Evolutionary conservation across 2,888 invertebrate species (phyloP), one percentile per base, ranked within the genome.

Genomic region (Drosophila limbata): DNA sequence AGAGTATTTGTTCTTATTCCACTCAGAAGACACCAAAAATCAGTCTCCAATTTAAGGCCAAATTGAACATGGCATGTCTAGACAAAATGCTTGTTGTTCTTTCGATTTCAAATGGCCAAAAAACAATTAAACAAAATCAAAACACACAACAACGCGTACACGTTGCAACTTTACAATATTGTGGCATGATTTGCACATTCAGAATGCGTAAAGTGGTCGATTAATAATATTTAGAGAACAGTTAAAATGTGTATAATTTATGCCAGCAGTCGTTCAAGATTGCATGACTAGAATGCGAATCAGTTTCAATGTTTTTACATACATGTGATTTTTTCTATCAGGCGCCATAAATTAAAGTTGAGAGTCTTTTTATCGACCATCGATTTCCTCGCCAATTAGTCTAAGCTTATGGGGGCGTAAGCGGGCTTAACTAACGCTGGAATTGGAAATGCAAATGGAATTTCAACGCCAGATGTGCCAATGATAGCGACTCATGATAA

Each of bases 341-440:
- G 78, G 53, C 75, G 75, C 78, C 75, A 69, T 52, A 64, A 78
- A 75, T 78, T 68, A 52, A 57, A 63, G 31, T 42, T 31, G 53
- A 64, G 52, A 50, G 81, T 48, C 56, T 37, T 55, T 53, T 62
- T 62, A 62, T 62, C 37, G 55, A 47, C 71, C 52, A 42, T 60
- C 69, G 65, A 87, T 88, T 88, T 79, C 51, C 77, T 82, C 67
- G 86, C 61, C 84, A 84, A 84, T 84, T 84, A 84, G 84, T 88
- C 81, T 83, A 77, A 80, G 84, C 84, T 85, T 80, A 71, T 83
- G 74, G 51, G 53, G 69, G 66, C 65, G 69, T 65, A 69, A 55
- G 65, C 74, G 63, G 51, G 79, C 85, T 82, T 76, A 81, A 61
- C 70, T 35, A 55, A 9, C 37, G 48, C 45, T 52, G 47, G 19